Base-by-base conservation (phyloP, 1,140 invertebrate species). In the Spodoptera litura region DNA sequence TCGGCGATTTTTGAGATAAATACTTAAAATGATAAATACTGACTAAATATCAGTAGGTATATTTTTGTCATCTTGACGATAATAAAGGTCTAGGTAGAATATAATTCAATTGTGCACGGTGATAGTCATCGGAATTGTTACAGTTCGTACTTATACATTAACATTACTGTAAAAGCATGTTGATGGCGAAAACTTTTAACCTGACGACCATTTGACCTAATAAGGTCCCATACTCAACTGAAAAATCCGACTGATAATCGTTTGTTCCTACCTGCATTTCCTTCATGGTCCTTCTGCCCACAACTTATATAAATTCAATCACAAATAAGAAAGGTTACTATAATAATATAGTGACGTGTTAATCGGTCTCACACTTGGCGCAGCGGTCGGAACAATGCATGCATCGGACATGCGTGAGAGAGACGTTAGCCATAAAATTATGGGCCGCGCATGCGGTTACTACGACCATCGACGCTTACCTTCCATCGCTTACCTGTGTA, bases 321-420 rank as follows among this genome's bases (percentile, higher is more conserved):
- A 70, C 20, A 53, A 27, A 52, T 70, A 52, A 13, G 49, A 51
- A 25, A 70, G 20, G 27, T 31, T 31, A 31, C 31, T 31, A 53
- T 15, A 70, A 70, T 70, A 70, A 52, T 70, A 2, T 4, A 70
- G 66, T 70, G 66, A 70, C 49, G 66, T 70, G 49, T 70, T 53
- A 70, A 70, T 53, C 66, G 25, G 31, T 52, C 49, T 49, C 66
- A 70, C 66, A 53, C 62, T 66, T 11, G 11, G n/a, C 61, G 35
- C 49, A 51, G 15, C 38, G 20, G 66, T 27, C 49, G 66, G 15
- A 70, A 70, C 49, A 70, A 70, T 53, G 66, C 66, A 31, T 25
- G 66, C 66, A 44, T 27, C 38, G 11, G 51, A 53, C 8, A 68
- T 51, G 9, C 15, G 49, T 52, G 20, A 70, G 44, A 52, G 49